phyloP scores from a whole-genome alignment of 2,888 invertebrate genomes.

The Polydesmus complanatus region DNA sequence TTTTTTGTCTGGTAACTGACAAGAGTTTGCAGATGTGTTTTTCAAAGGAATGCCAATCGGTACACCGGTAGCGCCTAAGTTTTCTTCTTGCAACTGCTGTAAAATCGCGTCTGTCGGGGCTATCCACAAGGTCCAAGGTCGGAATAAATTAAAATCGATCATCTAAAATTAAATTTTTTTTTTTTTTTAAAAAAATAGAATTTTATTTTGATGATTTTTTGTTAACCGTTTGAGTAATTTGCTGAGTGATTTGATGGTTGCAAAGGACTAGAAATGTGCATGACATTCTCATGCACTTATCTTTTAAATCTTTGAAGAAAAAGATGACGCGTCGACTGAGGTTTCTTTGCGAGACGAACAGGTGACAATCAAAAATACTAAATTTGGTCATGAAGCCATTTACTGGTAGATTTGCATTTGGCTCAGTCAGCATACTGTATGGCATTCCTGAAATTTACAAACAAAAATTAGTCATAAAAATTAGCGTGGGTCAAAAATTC shows the following conservation, averaged over 20 bases:
- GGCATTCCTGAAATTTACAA: not conserved
- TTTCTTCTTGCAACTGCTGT: not conserved
- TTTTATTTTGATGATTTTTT: no score
- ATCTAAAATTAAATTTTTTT: not conserved
- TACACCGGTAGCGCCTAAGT: conserved; percentile 3
- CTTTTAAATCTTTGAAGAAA: not conserved
- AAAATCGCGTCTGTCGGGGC: not conserved
- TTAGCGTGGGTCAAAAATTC: no score
- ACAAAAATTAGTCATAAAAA: no score
- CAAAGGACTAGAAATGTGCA: not conserved
- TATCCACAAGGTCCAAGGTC: conserved; percentile 14
- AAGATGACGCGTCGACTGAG: not conserved
- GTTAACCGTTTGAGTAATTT: not conserved
- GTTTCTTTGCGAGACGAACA: not conserved
- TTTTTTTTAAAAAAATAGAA: not conserved
- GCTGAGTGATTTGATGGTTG: not conserved
- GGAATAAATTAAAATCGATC: conserved; percentile 6
- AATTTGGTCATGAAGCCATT: not conserved
- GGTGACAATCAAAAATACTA: not conserved
- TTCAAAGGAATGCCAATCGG: conserved; percentile 3
- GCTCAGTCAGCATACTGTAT: not conserved
- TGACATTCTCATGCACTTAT: not conserved
- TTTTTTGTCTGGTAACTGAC: not conserved
- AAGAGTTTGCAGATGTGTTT: not conserved
- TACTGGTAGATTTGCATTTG: not conserved